Evolutionary conservation across 2,113 vertebrate species (phyloP), one percentile per base, ranked within the genome.

Genomic region (Antennarius striatus): DNA sequence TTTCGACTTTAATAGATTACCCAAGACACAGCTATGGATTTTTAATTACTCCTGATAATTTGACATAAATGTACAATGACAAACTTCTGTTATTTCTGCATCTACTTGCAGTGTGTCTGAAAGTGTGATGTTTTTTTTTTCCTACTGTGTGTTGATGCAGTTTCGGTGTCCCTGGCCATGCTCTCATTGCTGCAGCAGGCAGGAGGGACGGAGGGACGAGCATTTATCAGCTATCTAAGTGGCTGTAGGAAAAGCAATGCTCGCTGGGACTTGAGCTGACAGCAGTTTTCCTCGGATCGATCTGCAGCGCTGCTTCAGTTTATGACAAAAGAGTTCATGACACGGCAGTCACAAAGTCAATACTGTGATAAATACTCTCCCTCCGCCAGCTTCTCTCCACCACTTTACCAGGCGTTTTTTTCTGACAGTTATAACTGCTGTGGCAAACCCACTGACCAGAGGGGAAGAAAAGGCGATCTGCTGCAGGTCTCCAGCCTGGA

Each of bases 401-500:
- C 92, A 93, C 94, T 94, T 93, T 93, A 90, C 92, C 91, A 92
- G 74, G 77, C 93, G 93, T 92, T 89, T 92, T 87, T 22, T 22
- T 90, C 91, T 93, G 94, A 95, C 95, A 95, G 94, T 95, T 96
- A 96, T 96, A 95, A 94, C 95, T 89, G 71, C 93, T 54, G 91
- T 93, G 91, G 94, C 96, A 98, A 97, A 97, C 96, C 93, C 94
- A 94, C 92, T 92, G 89, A 88, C 89, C 87, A 85, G 75, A 77
- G 73, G 68, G 80, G 76, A 79, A 65, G 65, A 93, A 94, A 93
- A 94, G 93, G 90, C 92, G 90, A 91, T 87, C 79, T 67, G 52
- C 75, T 80, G 30, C 66, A 40, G 68, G 61, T 71, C 79, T 62
- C 17, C 50, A 73, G 58, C 81, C 89, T 89, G 90, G 92, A 96